phyloP scores from a whole-genome alignment of 2,888 invertebrate species.

The Agrotis ipsilon region DNA sequence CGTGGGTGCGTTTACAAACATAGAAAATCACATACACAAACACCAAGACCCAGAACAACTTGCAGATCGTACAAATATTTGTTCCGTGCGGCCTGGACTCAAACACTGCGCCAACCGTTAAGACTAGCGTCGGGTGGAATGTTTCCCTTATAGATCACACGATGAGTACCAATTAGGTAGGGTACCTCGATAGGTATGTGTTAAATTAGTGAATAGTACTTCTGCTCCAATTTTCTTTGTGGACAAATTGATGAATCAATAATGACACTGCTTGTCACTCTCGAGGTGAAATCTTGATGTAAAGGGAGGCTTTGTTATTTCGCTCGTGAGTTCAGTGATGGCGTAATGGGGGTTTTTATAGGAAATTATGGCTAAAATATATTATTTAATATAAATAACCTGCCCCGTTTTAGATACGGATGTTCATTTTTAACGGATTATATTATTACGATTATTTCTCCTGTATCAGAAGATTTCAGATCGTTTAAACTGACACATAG shows the following conservation, averaged over 20 bases:
- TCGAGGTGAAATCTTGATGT: constrained; percentile 23
- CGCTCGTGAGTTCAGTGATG: constrained; percentile 20
- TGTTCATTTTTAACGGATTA: background rate
- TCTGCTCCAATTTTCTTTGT: background rate
- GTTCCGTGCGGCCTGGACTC: no score
- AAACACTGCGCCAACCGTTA: no score
- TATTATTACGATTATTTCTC: no score
- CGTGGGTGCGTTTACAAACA: no score
- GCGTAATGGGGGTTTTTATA: constrained; percentile 18
- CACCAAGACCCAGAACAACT: no score
- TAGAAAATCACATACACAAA: no score
- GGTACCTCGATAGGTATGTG: background rate
- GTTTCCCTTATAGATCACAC: no score
- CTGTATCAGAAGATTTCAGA: no score
- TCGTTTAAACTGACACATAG: no score
- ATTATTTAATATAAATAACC: constrained; percentile 15
- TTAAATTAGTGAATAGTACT: background rate
- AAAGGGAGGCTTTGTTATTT: constrained; percentile 30
- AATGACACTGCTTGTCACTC: constrained; percentile 46
- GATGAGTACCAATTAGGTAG: no score
- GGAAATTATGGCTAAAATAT: constrained; percentile 19
- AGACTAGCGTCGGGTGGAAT: no score
- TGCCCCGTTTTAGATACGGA: background rate
- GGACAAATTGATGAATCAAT: constrained; percentile 38
- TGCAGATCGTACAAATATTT: no score